Percentiles rank a stretch among this genome's conserved stretches.
These are phyloP conservation scores for Peromyscus aztecus DNA, from an alignment of 2,797 vertebrate genomes.

Conservation along the genomic window DNA sequence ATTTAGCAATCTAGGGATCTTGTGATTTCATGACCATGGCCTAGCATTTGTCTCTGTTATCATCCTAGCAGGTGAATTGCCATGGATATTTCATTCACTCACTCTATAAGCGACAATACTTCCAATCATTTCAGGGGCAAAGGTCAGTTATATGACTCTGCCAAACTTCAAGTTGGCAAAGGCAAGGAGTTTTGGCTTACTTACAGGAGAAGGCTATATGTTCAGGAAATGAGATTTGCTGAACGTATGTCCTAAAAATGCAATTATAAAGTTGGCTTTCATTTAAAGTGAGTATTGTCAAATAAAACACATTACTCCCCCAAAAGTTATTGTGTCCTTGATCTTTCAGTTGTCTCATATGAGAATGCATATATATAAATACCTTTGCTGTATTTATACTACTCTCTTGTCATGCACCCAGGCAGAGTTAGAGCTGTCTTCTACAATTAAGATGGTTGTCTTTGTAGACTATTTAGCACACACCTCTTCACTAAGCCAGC, in stretches of 20 bases:
- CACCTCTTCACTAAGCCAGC: not conserved
- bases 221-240: slow-evolving; percentile 11
- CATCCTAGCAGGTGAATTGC: not conserved
- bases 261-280: slow-evolving; percentile 30
- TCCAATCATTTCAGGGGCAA: slow-evolving; percentile 22
- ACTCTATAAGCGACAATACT: not conserved
- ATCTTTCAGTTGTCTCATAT: slow-evolving; percentile 42
- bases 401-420: not conserved
- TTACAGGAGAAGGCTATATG: not conserved
- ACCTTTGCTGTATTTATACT: not conserved
- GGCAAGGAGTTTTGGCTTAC: slow-evolving; percentile 2
- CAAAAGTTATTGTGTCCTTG: slow-evolving; percentile 27
- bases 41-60: not conserved
- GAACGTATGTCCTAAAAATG: not conserved
- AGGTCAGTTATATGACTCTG: not conserved
- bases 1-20: not conserved
- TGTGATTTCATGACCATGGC: not conserved
- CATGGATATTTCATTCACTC: not conserved
- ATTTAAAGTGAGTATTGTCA: slow-evolving; percentile 14
- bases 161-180: not conserved
- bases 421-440: slow-evolving; percentile 1
- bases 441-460: not conserved
- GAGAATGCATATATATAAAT: not conserved
- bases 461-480: slow-evolving; percentile 26
- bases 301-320: not conserved